Evolutionary conservation across 2,888 invertebrate species (phyloP), one percentile per base, ranked within the genome.

Genomic region (Incurvaria masculella): DNA sequence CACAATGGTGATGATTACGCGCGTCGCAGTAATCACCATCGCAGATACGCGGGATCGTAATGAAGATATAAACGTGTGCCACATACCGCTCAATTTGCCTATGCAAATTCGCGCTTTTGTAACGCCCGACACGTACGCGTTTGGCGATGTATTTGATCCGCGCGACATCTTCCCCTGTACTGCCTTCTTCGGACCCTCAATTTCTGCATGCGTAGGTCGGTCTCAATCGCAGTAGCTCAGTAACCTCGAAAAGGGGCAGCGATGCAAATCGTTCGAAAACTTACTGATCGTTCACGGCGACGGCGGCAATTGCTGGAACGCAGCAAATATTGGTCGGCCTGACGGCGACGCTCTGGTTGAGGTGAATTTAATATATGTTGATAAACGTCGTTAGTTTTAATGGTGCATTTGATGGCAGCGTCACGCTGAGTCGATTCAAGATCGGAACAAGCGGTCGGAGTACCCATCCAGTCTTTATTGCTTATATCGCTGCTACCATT

Each of bases 1-100:
- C 33, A 33, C 33, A 33, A 33, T 14, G 33, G 11, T n/a, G 33
- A 33, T 33, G 33, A 33, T 33, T 33, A 33, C 33, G 33, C 8
- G 33, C 33, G 11, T 23, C 5, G 23, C 23, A 10, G 33, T 33
- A 33, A 33, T 33, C 33, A 33, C 33, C 33, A 14, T 6, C 10
- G 33, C 33, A 33, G 33, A 33, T 33, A 33, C n/a, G n/a, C n/a
- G n/a, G n/a, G n/a, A n/a, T n/a, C 18, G 43, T 44, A 44, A 47
- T 47, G 44, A 47, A 43, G 47, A 23, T 44, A 39, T 23, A 47
- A 44, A 33, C 33, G 33, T 33, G 33, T 33, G 33, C 33, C 33
- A 33, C 33, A 33, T 26, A 39, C 47, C 38, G 21, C 44, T 19
- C 38, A 47, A 47, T 44, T 43, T 17, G 40, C 47, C 47, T 47